Evolutionary conservation across 2,113 vertebrate genomes (phyloP).

Genomic region (Rynchops niger): DNA sequence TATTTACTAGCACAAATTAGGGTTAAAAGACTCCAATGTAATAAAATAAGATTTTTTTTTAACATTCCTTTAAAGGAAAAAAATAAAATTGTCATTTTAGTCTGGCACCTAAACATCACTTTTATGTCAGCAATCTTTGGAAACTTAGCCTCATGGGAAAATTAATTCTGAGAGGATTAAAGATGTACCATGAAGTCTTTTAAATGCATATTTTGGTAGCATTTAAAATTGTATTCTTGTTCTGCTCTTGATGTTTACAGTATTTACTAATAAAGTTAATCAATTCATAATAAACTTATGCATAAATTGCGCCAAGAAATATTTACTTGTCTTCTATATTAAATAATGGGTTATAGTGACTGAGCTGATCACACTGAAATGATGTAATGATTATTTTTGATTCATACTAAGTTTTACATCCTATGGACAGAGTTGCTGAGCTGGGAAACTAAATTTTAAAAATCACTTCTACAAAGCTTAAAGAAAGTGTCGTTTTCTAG

Average conservation of each 20-base stretch:
- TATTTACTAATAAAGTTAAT: neutral
- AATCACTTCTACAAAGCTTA: neutral
- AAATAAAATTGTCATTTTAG: neutral
- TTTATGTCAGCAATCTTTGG: neutral
- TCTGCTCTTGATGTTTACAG: neutral
- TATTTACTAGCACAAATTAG: neutral
- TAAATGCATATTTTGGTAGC: neutral
- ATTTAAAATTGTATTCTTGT: neutral
- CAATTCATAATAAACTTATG: neutral
- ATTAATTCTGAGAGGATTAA: neutral
- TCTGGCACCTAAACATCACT: neutral
- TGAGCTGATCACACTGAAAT: neutral
- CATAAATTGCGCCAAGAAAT: neutral
- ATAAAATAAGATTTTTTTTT: neutral
- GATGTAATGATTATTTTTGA: neutral
- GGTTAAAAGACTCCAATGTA: neutral
- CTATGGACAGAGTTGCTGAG: neutral
- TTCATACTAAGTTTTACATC: neutral
- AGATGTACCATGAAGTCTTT: neutral
- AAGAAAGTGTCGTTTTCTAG: neutral
- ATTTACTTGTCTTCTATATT: rapidly evolving
- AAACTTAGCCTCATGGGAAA: neutral
- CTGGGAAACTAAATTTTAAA: neutral
- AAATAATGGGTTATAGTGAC: neutral
- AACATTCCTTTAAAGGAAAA: neutral